Conservation (phyloP, 2,113 vertebrate genomes). For the Paradoxurus hermaphroditus region DNA sequence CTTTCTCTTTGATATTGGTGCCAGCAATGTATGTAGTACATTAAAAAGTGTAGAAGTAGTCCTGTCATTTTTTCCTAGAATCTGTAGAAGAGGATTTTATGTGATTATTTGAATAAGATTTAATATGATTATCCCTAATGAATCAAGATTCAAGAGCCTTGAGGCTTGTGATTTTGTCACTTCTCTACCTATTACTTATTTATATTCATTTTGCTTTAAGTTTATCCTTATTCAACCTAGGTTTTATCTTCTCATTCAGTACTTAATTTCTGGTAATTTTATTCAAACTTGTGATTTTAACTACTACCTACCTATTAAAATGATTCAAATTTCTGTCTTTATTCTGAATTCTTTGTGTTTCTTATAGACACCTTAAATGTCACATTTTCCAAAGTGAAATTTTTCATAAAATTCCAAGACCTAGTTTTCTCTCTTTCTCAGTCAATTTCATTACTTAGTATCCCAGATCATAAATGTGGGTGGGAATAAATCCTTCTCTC, state of each 20-base stretch:
- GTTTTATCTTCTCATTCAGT: not conserved
- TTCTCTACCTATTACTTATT: not conserved
- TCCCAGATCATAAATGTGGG: not conserved
- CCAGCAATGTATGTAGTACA: not conserved
- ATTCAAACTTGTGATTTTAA: constrained; percentile 28
- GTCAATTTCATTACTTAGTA: not conserved
- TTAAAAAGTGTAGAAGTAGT: not conserved
- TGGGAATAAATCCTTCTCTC: not conserved
- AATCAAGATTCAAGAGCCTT: not conserved
- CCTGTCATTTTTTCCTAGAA: not conserved
- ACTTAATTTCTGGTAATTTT: not conserved
- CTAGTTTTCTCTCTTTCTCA: not conserved
- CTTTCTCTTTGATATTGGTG: not conserved
- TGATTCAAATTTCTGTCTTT: constrained; percentile 16
- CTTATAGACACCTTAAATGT: constrained; percentile 1
- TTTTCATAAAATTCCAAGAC: not conserved
- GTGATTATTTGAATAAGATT: not conserved
- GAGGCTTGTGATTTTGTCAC: not conserved
- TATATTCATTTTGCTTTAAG: constrained; percentile 32
- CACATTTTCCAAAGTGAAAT: not conserved
- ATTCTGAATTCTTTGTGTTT: not conserved
- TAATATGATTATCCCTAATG: not conserved
- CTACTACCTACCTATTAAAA: not conserved
- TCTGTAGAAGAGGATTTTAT: constrained; percentile 33
- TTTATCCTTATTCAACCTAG: not conserved